phyloP scores from a whole-genome alignment of 92 coral and sea anemone genomes.

The Epizoanthus ramosus region DNA sequence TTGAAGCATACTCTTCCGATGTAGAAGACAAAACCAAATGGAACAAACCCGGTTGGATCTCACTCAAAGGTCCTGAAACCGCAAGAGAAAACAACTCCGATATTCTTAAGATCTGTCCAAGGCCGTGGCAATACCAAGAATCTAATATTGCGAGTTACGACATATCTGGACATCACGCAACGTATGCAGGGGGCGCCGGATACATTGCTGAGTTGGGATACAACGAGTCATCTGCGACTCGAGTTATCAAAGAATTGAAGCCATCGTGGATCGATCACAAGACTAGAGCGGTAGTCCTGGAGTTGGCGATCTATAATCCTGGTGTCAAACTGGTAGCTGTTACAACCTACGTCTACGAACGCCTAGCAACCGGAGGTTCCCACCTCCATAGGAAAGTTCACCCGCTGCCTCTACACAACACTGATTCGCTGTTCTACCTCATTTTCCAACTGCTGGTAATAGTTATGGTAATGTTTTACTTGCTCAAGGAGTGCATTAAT shows the following conservation, averaged over 20 bases:
- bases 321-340: background rate
- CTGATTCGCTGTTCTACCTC: background rate
- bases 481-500: background rate
- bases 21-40: background rate
- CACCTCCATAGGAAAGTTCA: background rate
- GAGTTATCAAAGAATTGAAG: constrained; percentile 17
- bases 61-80: background rate
- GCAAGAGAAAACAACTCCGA: background rate
- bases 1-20: background rate
- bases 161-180: too few relatives aligned
- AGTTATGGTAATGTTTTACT: background rate
- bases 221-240: constrained; percentile 34
- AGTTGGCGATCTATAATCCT: background rate
- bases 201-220: constrained; percentile 39
- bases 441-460: background rate
- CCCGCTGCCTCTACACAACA: background rate
- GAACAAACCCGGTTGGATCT: constrained; percentile 8
- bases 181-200: constrained; percentile 8
- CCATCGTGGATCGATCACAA: constrained; percentile 44
- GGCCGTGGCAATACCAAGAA: background rate
- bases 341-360: background rate
- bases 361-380: background rate
- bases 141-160: background rate
- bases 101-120: background rate
- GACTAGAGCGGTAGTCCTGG: constrained; percentile 6